phyloP scores from a whole-genome alignment of 2,113 vertebrate genomes.

The Brachypteracias leptosomus region DNA sequence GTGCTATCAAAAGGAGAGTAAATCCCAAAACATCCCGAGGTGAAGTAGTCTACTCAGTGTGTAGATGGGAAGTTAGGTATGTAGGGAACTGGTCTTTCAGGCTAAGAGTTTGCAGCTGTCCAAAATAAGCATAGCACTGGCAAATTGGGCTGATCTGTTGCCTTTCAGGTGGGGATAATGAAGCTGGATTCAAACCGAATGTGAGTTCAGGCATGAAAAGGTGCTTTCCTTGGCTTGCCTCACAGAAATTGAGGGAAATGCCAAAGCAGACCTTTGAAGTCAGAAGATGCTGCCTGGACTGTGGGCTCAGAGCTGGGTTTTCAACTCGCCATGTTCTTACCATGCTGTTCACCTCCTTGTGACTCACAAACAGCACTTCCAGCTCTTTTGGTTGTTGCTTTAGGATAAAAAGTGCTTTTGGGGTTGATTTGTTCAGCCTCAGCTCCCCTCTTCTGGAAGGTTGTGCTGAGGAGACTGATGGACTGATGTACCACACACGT shows the following conservation, averaged over 20 bases:
- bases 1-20: rapidly evolving
- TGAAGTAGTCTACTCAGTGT: rapidly evolving
- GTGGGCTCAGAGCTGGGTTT: not conserved
- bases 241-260: not conserved
- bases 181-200: not conserved
- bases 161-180: not conserved
- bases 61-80: not conserved
- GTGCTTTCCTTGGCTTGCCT: not conserved
- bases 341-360: not conserved
- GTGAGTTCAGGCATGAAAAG: not conserved
- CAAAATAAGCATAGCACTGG: not conserved
- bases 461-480: not conserved
- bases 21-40: rapidly evolving
- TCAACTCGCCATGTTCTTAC: not conserved
- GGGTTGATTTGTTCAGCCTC: not conserved
- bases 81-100: not conserved
- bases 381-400: not conserved
- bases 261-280: not conserved
- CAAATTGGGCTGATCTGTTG: not conserved
- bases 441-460: not conserved
- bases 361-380: not conserved
- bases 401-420: not conserved
- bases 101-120: not conserved
- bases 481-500: not conserved
- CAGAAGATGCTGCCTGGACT: not conserved